Conservation (phyloP, 1,140 invertebrate species). For the Heliconius melpomene region DNA sequence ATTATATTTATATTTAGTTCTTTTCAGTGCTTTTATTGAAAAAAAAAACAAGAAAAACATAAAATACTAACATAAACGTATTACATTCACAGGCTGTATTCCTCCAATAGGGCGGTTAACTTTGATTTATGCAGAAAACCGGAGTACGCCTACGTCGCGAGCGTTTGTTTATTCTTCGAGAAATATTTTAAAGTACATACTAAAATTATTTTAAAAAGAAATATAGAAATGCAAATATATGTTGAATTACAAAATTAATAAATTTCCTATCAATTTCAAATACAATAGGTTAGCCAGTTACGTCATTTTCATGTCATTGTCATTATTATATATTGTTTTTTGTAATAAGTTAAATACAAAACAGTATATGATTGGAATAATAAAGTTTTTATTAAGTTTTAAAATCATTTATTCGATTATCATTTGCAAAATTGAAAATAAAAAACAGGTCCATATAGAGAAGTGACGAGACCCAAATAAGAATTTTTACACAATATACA, state of each 20-base stretch:
- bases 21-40: too few relatives aligned
- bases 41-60: neutral
- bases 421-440: too few relatives aligned
- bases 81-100: constrained; percentile 17
- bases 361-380: too few relatives aligned
- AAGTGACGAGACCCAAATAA: too few relatives aligned
- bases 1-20: too few relatives aligned
- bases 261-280: neutral
- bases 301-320: too few relatives aligned
- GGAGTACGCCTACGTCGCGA: constrained; percentile 30
- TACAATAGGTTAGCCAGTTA: neutral
- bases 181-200: constrained; percentile 22
- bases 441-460: too few relatives aligned
- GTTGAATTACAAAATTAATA: neutral
- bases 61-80: neutral
- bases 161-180: constrained; percentile 30
- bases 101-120: constrained; percentile 23
- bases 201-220: neutral
- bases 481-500: too few relatives aligned
- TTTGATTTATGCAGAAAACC: constrained; percentile 42
- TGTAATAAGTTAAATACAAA: too few relatives aligned
- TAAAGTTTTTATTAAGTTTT: too few relatives aligned
- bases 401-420: too few relatives aligned
- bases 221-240: neutral
- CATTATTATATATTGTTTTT: too few relatives aligned